Evolutionary conservation across 2,888 invertebrate genomes (phyloP), one percentile per base, ranked within the genome.

Genomic region (Copidosoma aretas): DNA sequence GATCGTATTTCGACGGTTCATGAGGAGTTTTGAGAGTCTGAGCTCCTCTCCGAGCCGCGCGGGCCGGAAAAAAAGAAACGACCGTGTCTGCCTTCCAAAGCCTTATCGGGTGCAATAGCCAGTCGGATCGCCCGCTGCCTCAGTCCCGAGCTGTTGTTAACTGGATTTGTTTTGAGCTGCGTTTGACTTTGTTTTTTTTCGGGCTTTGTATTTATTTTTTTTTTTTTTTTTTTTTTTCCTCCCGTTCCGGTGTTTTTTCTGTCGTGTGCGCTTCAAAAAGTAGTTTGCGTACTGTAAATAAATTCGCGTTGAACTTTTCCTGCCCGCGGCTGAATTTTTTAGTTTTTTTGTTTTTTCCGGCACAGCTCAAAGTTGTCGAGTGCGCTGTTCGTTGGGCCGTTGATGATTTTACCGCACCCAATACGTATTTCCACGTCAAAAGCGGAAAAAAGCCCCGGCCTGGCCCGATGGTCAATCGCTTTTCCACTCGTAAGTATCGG

Each of bases 1-100:
- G 21, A 60, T 49, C 24, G 49, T n/a, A n/a, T 59, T 59, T 46
- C 24, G 46, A 46, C 46, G n/a, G 46, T 3, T 19, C 19, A 22
- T n/a, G 15, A 14, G 24, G 43, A 58, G 22, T n/a, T 32, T 14
- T 1, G 21, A 19, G 57, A 22, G 32, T 25, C n/a, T 19, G 21
- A 46, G 43, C 43, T 46, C 32, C 32, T 8, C 8, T 32, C 32
- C 43, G 12, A 46, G 12, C 32, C 43, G 12, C 3, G 12, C 43
- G 12, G 1, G 12, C 15, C 43, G 12, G 12, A 17, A 46, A 46
- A 46, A 46, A 15, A 17, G n/a, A n/a, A n/a, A n/a, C n/a, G n/a
- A n/a, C n/a, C n/a, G n/a, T n/a, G 43, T 15, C 43, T 14, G 17
- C 43, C 43, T 46, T 17, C 3, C 43, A 17, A 32, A 46, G 43